Evolutionary conservation across 2,888 invertebrate species (phyloP), one percentile per base, ranked within the genome.

Genomic region (Polyploca ridens): DNA sequence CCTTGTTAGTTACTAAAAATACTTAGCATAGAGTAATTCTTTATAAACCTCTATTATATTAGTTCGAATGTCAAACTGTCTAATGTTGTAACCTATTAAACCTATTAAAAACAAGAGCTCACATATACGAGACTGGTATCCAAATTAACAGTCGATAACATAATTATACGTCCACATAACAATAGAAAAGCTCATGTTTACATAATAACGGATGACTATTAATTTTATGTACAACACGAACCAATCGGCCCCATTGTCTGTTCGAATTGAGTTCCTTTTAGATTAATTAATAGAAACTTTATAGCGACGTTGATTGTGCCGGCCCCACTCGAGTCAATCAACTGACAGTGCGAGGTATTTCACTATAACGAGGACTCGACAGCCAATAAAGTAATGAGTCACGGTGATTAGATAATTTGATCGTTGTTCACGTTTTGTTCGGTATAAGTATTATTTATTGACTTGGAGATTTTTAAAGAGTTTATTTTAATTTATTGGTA

Each of bases 261-360:
- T 72, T 70, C 75, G 73, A 79, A 83, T 82, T 79, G 68, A 81
- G 81, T 83, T 82, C 76, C 84, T 70, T 66, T 19, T 71, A 71
- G 72, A 76, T 74, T 82, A 82, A 83, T 83, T 83, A 84, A 83
- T 80, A 76, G 75, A 79, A 77, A 80, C 81, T 81, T 82, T 79
- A 82, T 82, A 79, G 80, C 74, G 13, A 13, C n/a, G 11, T 46
- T 46, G 46, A 46, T 46, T 46, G 46, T 75, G 63, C 65, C 68
- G 74, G 62, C 72, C 74, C 77, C 78, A 78, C 82, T 82, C 74
- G 69, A 77, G 68, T 74, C 75, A 77, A 72, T 80, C 84, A 77
- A 69, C 68, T 74, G 67, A 65, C 68, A 64, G 59, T 10, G 41
- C 19, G n/a, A 7, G 57, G 7, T 8, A 46, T 44, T 14, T 44